Conservation (phyloP, 2,888 invertebrate genomes). For the Baronia brevicornis region DNA sequence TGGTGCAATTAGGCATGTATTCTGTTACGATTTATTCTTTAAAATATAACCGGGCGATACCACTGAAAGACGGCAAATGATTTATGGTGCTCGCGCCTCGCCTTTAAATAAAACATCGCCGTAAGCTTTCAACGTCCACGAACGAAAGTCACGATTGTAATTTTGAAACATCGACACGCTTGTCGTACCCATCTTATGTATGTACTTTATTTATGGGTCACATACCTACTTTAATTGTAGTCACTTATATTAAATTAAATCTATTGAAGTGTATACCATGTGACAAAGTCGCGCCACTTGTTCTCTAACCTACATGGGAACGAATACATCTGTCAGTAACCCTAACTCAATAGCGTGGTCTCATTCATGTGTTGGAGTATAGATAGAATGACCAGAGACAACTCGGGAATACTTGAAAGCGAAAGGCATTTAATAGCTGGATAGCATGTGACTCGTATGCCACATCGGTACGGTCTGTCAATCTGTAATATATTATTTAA, state of each 20-base stretch:
- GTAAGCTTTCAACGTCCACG: slow-evolving; percentile 66
- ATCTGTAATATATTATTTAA: slow-evolving; percentile 5
- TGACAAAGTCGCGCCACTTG: slow-evolving; percentile 29
- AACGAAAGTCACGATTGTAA: slow-evolving; percentile 71
- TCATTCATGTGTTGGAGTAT: slow-evolving; percentile 38
- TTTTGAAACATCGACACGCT: slow-evolving; percentile 65
- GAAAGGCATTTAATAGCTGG: slow-evolving; percentile 25
- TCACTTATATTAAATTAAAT: slow-evolving; percentile 27
- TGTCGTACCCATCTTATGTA: slow-evolving; percentile 50
- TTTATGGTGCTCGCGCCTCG: slow-evolving; percentile 63
- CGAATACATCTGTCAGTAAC: slow-evolving; percentile 48
- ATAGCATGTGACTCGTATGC: slow-evolving; percentile 26
- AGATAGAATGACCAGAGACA: slow-evolving; percentile 27
- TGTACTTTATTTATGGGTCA: slow-evolving; percentile 29
- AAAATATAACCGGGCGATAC: slow-evolving; percentile 60
- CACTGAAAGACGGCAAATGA: slow-evolving; percentile 57
- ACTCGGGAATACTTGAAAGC: slow-evolving; percentile 26
- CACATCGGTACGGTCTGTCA: slow-evolving; percentile 17
- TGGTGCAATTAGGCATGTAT: slow-evolving; percentile 53
- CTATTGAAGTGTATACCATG: slow-evolving; percentile 31
- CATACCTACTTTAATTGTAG: slow-evolving; percentile 16
- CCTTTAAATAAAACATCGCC: slow-evolving; percentile 68
- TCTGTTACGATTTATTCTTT: slow-evolving; percentile 51
- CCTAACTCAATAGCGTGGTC: slow-evolving; percentile 38
- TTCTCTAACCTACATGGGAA: slow-evolving; percentile 42